Base-by-base conservation (phyloP, 2,888 invertebrate genomes). In the Gastracanthus pulcherrimus region DNA sequence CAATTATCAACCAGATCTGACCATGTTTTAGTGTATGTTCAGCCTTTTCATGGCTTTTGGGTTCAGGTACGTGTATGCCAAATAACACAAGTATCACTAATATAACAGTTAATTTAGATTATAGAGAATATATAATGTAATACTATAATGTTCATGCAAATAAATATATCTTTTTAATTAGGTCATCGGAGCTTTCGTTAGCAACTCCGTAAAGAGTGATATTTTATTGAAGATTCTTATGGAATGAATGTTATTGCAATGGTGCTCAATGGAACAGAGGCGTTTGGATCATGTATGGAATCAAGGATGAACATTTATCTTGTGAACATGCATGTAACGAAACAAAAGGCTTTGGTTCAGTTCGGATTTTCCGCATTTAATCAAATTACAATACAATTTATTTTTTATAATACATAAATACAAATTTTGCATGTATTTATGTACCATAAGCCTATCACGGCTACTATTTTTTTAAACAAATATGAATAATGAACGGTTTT, bases 11-110 rank as follows among this genome's bases (percentile, higher is more conserved):
- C 38, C 13, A 38, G 81, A n/a, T 88, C 83, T 31, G 87, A 88
- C 41, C 87, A 88, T 79, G 87, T 87, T 11, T 58, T 87, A 1
- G 88, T 88, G 1, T 86, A 87, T 16, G 85, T 86, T 85, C 84
- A 86, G 67, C 85, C 87, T 13, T 86, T 86, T 13, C 81, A 66
- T 51, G 85, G 85, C 16, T 11, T 51, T 26, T 88, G 86, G 84
- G 82, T 87, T 7, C 88, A 87, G 78, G 78, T 60, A 36, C n/a
- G n/a, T n/a, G n/a, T n/a, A n/a, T n/a, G n/a, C n/a, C n/a, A n/a
- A n/a, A n/a, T n/a, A n/a, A n/a, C n/a, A n/a, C n/a, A n/a, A n/a
- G n/a, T n/a, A 29, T 19, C 7, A 26, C 13, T 4, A 60, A 60
- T 31, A 13, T 13, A 16, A 34, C 3, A 19, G 23, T 69, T 1